These are phyloP conservation scores for Chrysotoxum bicinctum DNA, from an alignment of 2,888 invertebrate species.

Conservation along the genomic window DNA sequence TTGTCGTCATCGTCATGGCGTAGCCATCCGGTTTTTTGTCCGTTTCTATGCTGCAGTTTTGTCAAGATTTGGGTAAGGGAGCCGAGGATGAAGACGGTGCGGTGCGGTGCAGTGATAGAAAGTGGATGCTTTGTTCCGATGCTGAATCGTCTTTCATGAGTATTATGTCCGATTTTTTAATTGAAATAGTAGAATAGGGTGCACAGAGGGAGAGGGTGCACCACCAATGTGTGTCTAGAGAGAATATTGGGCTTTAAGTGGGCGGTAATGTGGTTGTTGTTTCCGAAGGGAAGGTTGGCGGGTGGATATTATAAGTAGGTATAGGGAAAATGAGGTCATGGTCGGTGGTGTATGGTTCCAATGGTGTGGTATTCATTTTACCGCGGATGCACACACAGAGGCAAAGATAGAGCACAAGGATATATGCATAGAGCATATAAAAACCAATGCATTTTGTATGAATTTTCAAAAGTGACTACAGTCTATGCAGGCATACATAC, in stretches of 20 bases:
- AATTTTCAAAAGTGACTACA: constrained; percentile 56
- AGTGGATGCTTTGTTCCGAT: constrained; percentile 30
- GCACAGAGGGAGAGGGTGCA: not conserved
- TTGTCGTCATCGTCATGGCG: constrained; percentile 40
- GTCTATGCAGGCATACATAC: not conserved
- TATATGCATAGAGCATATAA: not conserved
- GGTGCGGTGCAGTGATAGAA: not conserved
- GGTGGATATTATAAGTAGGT: constrained; percentile 17
- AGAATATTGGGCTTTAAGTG: constrained; percentile 24
- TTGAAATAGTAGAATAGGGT: constrained; percentile 55
- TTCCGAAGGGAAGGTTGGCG: not conserved
- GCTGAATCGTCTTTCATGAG: constrained; percentile 60
- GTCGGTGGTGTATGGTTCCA: constrained; percentile 58
- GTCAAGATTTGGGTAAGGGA: constrained; percentile 42
- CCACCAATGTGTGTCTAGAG: constrained; percentile 10
- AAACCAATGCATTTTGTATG: constrained; percentile 51
- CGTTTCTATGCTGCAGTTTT: constrained; percentile 44
- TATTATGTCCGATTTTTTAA: constrained; percentile 68
- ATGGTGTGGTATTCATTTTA: constrained; percentile 52
- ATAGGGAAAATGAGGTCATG: constrained; percentile 61
- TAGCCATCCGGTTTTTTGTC: constrained; percentile 33
- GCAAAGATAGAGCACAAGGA: constrained; percentile 17
- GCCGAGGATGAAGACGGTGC: not conserved
- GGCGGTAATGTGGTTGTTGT: constrained; percentile 32
- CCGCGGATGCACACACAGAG: constrained; percentile 54